phyloP scores from a whole-genome alignment of 2,797 vertebrate species.

The Balearica regulorum region DNA sequence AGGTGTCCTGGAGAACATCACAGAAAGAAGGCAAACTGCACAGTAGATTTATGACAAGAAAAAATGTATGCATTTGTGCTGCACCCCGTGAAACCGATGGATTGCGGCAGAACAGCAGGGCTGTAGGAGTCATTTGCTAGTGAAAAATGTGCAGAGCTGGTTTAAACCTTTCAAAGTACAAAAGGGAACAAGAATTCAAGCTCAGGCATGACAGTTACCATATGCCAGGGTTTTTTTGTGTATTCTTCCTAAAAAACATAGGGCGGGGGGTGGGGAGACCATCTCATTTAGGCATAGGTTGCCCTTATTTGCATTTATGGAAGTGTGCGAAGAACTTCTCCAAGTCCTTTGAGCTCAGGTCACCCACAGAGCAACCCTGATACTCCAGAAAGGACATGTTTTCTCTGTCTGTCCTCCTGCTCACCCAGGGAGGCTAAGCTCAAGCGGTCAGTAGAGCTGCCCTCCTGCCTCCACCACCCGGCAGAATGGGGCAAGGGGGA shows the following conservation, averaged over 20 bases:
- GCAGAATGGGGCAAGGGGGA: background rate
- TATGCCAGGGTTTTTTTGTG: background rate
- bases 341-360: background rate
- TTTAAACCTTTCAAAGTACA: conserved; percentile 39
- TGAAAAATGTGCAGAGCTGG: conserved; percentile 19
- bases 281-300: background rate
- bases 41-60: conserved; percentile 25
- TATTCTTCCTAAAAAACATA: background rate
- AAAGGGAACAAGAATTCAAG: conserved; percentile 28
- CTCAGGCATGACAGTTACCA: conserved; percentile 4
- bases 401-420: background rate
- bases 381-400: background rate
- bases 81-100: background rate
- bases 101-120: background rate
- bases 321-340: background rate
- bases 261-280: background rate
- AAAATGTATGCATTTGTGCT: background rate
- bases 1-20: background rate
- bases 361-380: background rate
- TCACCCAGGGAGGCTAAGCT: background rate
- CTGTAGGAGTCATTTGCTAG: conserved; percentile 24
- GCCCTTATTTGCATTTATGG: background rate
- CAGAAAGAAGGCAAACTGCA: background rate
- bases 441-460: background rate
- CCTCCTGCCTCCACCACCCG: background rate